These are phyloP conservation scores for Cephus rjabovi DNA, from an alignment of 2,888 invertebrate genomes.

Conservation along the genomic window DNA sequence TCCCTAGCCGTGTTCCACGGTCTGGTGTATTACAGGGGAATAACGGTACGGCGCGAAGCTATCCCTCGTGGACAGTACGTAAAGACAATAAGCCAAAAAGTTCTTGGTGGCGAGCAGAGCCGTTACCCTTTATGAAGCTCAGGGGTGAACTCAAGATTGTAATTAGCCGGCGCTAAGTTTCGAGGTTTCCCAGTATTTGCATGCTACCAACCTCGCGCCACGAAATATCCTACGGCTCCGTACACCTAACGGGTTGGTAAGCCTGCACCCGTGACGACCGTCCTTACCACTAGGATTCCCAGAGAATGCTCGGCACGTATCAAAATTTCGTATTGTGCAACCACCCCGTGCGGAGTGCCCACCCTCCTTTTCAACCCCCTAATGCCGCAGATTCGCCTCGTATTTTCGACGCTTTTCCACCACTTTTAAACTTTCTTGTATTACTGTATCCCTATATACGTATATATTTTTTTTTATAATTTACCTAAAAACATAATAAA, in stretches of 20 bases:
- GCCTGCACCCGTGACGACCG: background rate
- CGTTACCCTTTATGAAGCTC: conserved; percentile 62
- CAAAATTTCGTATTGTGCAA: conserved; percentile 53
- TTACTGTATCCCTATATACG: background rate
- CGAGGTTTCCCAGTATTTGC: conserved; percentile 58
- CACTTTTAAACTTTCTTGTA: background rate
- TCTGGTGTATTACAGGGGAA: background rate
- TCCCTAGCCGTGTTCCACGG: conserved; percentile 4
- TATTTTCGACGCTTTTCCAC: background rate
- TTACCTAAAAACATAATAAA: background rate
- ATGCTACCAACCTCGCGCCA: conserved; percentile 34
- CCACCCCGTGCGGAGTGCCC: background rate
- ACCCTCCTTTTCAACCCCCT: conserved; percentile 31
- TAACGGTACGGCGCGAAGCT: conserved; percentile 11
- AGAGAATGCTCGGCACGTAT: conserved; percentile 58
- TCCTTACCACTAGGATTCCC: background rate
- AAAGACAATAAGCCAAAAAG: conserved; percentile 64
- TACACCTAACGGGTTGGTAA: background rate
- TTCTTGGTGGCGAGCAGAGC: conserved; percentile 46
- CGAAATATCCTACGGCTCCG: background rate
- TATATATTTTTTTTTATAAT: background rate
- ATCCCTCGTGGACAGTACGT: conserved; percentile 61
- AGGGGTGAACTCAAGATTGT: conserved; percentile 64
- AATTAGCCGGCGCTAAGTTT: conserved; percentile 64
- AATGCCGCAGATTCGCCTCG: conserved; percentile 14